These are phyloP conservation scores for Stenodema calcarata DNA, from an alignment of 2,888 invertebrate genomes.

Conservation along the genomic window DNA sequence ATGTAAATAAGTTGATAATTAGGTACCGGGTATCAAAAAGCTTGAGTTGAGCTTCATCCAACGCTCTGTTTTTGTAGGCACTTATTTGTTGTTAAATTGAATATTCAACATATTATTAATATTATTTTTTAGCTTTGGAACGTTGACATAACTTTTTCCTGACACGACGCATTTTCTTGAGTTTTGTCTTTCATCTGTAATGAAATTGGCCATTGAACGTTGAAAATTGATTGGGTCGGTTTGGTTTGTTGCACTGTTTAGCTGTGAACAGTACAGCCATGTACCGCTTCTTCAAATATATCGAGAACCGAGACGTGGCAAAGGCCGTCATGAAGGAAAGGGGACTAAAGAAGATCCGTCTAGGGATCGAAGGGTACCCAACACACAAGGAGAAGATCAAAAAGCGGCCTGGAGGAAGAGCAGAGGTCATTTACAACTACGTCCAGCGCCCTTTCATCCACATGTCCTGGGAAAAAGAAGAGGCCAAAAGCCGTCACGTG, in stretches of 20 bases:
- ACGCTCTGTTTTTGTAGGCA: too few species aligned
- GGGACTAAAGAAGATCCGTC: constrained; percentile 96
- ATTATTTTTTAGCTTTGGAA: too few species aligned
- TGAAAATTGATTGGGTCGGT: too few species aligned
- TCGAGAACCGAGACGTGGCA: constrained; percentile 98
- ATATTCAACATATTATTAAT: too few species aligned
- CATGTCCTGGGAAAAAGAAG: constrained; percentile 99
- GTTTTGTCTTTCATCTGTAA: too few species aligned
- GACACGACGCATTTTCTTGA: too few species aligned
- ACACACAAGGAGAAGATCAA: constrained; percentile 99
- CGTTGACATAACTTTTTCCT: too few species aligned
- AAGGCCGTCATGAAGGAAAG: constrained; percentile 99
- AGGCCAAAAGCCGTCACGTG: constrained; percentile 97
- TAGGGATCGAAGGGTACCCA: constrained; percentile 99
- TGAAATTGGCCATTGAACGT: too few species aligned
- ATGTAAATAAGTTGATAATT: too few species aligned
- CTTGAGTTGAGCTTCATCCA: too few species aligned
- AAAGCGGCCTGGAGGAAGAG: constrained; percentile 90
- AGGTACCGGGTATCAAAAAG: too few species aligned
- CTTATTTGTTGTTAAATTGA: too few species aligned
- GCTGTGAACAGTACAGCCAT: constrained; percentile 93
- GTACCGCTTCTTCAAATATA: constrained; percentile 98
- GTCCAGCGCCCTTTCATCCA: constrained; percentile 99
- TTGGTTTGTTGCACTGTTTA: constrained; percentile 59
- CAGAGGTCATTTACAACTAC: constrained; percentile 99